These are phyloP conservation scores for Myoxocephalus aenaeus DNA, from an alignment of 2,797 vertebrate genomes.

Conservation along the genomic window DNA sequence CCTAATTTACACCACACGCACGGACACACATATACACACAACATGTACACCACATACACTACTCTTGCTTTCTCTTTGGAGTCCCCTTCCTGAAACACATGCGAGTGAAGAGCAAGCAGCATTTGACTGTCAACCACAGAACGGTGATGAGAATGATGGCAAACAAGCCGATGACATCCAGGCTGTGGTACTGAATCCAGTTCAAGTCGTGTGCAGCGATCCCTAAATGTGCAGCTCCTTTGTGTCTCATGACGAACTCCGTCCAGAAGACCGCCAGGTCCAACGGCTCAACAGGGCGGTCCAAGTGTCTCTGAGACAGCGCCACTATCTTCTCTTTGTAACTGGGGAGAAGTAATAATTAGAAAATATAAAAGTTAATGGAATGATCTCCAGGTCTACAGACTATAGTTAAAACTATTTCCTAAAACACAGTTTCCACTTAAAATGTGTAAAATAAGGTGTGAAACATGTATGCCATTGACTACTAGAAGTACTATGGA, in stretches of 20 bases:
- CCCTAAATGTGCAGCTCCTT: constrained; percentile 90
- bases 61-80: constrained; percentile 78
- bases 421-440: no score
- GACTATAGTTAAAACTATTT: neutral
- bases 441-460: neutral
- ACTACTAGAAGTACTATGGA: no score
- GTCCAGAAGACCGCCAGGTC: constrained; percentile 94
- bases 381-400: neutral
- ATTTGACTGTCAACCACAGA: constrained; percentile 82
- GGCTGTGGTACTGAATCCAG: constrained; percentile 94
- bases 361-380: neutral
- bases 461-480: neutral
- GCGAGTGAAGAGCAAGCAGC: constrained; percentile 83
- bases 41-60: neutral
- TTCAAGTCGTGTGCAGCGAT: constrained; percentile 90
- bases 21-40: neutral
- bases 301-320: constrained; percentile 89
- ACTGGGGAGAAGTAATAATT: constrained; percentile 70
- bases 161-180: constrained; percentile 90
- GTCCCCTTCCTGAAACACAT: constrained; percentile 79
- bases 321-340: constrained; percentile 90
- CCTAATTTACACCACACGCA: neutral
- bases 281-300: constrained; percentile 89
- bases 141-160: constrained; percentile 66
- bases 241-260: constrained; percentile 94